Base-by-base conservation (phyloP, 2,113 vertebrate species). In the Lagopus leucura region DNA sequence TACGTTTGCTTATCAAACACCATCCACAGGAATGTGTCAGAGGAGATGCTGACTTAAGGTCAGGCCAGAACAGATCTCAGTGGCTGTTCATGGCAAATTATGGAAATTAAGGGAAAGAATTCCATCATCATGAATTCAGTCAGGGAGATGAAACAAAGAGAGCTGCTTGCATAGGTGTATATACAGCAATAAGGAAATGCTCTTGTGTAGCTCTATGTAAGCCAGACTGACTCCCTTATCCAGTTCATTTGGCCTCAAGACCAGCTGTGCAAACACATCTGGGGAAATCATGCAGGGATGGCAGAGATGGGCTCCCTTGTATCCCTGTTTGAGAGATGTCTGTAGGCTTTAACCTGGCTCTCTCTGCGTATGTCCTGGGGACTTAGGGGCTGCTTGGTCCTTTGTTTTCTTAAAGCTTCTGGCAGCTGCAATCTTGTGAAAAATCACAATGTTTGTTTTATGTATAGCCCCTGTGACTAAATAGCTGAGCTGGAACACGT, bases 381-480 rank as follows among this genome's bases (percentile, higher is more conserved):
- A 75, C 34, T 88, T 67, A 6, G 15, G 20, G 24, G 27, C 16
- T 73, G 6, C 40, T 25, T 13, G 43, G 36, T 61, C 55, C 24
- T 83, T 90, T 42, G 61, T 90, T 87, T 95, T 86, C 65, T 67
- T 74, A 71, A 78, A 67, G 45, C 8, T 71, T 55, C 36, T 55
- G 24, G 50, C 2, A 2, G n/a, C 58, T 47, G 34, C 8, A 66
- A 32, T 22, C 55, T 36, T 47, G 66, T 34, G 60, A 85, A 91
- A 85, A 80, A 89, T 60, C 32, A 92, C 40, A 55, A 36, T 64
- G 40, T 80, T 91, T 93, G 47, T 85, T 91, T 92, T 86, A 75
- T 86, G 90, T 88, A 61, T 17, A 83, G 54, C 28, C 43, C 25
- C 32, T 65, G 34, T 32, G 57, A 40, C 91, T 94, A 88, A 73